phyloP scores from a whole-genome alignment of 2,797 vertebrate genomes.

The Micropoecilia bifurca region DNA sequence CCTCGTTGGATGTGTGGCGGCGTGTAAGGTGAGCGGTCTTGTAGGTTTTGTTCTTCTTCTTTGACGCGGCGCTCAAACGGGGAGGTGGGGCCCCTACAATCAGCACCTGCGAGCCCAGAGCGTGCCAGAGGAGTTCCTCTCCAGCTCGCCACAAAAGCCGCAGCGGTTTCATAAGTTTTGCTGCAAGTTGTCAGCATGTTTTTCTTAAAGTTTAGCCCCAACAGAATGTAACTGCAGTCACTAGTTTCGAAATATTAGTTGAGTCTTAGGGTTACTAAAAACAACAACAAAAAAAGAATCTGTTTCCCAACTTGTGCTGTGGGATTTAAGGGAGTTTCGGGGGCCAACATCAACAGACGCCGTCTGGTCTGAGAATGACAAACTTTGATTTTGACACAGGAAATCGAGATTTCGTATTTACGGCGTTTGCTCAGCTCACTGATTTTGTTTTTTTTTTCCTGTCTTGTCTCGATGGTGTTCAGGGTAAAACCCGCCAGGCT shows the following conservation, averaged over 20 bases:
- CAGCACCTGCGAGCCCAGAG: conserved; percentile 44
- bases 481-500: conserved; percentile 45
- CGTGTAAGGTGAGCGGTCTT: conserved; percentile 65
- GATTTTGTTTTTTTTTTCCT: conserved; percentile 46
- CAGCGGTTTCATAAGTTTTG: conserved; percentile 48
- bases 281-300: too few relatives aligned
- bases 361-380: conserved; percentile 5
- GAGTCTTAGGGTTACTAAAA: not conserved
- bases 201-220: not conserved
- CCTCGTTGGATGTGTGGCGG: conserved; percentile 31
- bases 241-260: not conserved
- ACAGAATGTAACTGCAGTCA: not conserved
- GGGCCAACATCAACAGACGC: too few relatives aligned
- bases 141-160: conserved; percentile 59
- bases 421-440: conserved; percentile 30
- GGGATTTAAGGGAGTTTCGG: not conserved
- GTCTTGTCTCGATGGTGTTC: conserved; percentile 18
- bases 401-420: conserved; percentile 17
- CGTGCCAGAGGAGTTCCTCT: conserved; percentile 42
- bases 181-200: conserved; percentile 30
- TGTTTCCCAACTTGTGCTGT: not conserved
- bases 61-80: not conserved
- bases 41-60: not conserved
- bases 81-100: not conserved
- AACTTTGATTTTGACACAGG: conserved; percentile 60